Base-by-base conservation (phyloP, 2,797 vertebrate species). In the Karalla daura region DNA sequence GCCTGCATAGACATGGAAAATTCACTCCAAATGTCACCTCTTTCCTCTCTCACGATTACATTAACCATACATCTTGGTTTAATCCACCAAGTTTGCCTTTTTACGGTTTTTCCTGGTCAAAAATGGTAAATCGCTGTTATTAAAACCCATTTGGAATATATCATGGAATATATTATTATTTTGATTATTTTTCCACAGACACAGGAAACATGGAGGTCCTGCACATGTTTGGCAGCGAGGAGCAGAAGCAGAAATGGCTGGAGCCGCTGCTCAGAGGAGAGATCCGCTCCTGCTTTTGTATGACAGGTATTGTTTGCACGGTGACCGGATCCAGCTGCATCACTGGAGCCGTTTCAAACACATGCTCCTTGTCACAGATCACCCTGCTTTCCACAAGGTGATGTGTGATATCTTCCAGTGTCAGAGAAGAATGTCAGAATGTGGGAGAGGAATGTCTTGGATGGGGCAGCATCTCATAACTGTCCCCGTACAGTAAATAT, bases 191-290 rank as follows among this genome's bases (percentile, higher is more conserved):
- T 40, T 30, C 43, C 20, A 21, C 77, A 99, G 97, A 99, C 79
- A 96, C 96, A 0, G 97, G 97, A 43, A 99, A 98, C 80, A 98
- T 99, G 95, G 97, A 99, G 75, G 93, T 98, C 4, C 92, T 99
- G 45, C 94, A 98, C 77, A 90, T 98, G 74, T 98, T 96, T 70
- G 98, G 97, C 64, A 96, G 90, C 9, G 92, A 96, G 69, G 93
- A 95, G 23, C 97, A 99, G 85, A 97, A 98, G 90, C 93, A 83
- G 47, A 78, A 90, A 37, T 99, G 97, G 96, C 89, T 99, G 68
- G 94, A 98, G 68, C 97, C 96, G 63, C 94, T 99, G 17, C 94
- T 99, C 6, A 84, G 85, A 63, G 98, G 96, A 66, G 93, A 93
- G 59, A 97, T 98, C 21, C 88, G 91, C 59, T 99, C 98, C 71